A percentile compares a stretch with the other conserved stretches of the same genome.
Conservation (phyloP, 1,140 invertebrate genomes). For the Brachionus calyciflorus region DNA sequence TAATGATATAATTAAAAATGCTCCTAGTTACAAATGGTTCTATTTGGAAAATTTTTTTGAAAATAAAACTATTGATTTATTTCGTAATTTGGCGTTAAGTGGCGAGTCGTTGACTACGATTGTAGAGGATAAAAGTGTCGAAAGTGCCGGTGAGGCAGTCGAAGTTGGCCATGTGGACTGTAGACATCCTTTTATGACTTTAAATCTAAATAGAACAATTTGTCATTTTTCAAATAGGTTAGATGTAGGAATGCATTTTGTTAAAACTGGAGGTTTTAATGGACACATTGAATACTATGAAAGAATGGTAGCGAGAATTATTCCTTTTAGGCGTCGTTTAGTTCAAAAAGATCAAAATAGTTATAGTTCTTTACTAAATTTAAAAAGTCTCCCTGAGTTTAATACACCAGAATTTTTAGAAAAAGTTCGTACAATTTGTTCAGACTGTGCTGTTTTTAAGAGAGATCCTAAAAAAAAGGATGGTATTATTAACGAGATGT, state of each 20-base stretch:
- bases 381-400: slow-evolving; percentile 1
- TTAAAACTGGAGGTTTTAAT: slow-evolving; percentile 42
- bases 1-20: not conserved
- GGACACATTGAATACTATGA: slow-evolving; percentile 32
- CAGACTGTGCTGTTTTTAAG: slow-evolving; percentile 21
- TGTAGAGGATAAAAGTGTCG: slow-evolving; percentile 24
- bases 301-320: slow-evolving; percentile 31
- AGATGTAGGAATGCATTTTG: slow-evolving; percentile 41
- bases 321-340: slow-evolving; percentile 15
- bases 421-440: not conserved
- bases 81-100: slow-evolving; percentile 8
- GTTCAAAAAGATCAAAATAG: not conserved
- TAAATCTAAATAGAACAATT: slow-evolving; percentile 14
- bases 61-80: slow-evolving; percentile 8
- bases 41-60: slow-evolving; percentile 41
- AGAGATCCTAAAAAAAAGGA: not conserved
- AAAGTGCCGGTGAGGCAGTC: slow-evolving; percentile 31
- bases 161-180: slow-evolving; percentile 24
- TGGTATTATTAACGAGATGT: not conserved
- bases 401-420: slow-evolving; percentile 1
- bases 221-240: slow-evolving; percentile 44
- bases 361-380: not conserved
- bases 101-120: slow-evolving; percentile 10
- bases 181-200: slow-evolving; percentile 37
- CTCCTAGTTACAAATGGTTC: slow-evolving; percentile 9